Conservation (phyloP, 2,888 invertebrate genomes). For the Drosophila kambysellisi region DNA sequence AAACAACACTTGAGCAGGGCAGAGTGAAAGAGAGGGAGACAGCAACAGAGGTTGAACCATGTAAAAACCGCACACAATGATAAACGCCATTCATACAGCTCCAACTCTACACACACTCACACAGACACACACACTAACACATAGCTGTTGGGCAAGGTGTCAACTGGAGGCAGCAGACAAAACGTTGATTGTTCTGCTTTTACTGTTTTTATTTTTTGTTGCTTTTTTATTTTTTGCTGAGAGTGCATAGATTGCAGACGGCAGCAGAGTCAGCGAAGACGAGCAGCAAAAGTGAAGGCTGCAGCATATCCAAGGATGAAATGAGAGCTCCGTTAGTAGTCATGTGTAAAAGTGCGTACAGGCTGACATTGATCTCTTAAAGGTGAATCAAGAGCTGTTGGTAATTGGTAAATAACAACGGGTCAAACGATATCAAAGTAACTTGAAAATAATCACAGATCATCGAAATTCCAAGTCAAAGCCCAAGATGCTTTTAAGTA, state of each 20-base stretch:
- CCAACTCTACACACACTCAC: conserved; percentile 37
- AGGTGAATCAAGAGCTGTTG: not conserved
- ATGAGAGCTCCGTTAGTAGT: conserved; percentile 1
- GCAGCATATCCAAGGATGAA: conserved; percentile 6
- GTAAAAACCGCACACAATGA: conserved; percentile 69
- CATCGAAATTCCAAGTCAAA: not conserved
- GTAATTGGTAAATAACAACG: not conserved
- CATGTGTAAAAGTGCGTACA: conserved; percentile 1
- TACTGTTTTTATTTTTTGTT: conserved; percentile 22
- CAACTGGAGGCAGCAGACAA: conserved; percentile 67
- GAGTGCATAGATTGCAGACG: conserved; percentile 35
- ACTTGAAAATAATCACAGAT: not conserved
- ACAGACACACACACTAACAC: conserved; percentile 22
- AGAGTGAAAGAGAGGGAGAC: conserved; percentile 12
- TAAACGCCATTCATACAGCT: conserved; percentile 69
- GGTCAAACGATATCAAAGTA: not conserved
- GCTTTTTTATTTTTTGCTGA: not conserved
- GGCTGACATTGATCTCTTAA: not conserved
- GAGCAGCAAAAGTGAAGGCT: conserved; percentile 7
- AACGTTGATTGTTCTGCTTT: conserved; percentile 64
- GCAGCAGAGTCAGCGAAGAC: conserved; percentile 35
- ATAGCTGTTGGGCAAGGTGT: conserved; percentile 65
- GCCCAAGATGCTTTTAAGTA: not conserved
- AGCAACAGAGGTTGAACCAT: conserved; percentile 27
- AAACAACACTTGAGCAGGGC: conserved; percentile 27